A percentile compares a stretch with the other conserved stretches of the same genome.
These are phyloP conservation scores for Heterodera schachtii DNA, from an alignment of 1,140 invertebrate species.

Conservation along the genomic window DNA sequence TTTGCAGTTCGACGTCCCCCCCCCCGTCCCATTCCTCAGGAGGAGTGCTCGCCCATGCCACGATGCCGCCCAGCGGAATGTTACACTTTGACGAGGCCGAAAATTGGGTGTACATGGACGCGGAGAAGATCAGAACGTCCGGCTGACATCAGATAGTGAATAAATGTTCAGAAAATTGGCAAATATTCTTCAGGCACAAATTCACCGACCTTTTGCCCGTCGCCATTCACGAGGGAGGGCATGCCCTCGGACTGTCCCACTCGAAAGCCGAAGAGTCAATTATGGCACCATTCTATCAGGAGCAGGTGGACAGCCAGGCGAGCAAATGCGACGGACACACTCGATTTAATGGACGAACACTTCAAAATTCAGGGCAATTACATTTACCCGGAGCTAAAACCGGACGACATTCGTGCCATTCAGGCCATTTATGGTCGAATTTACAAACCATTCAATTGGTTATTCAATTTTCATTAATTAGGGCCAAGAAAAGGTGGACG, in stretches of 20 bases:
- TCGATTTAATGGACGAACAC: neutral
- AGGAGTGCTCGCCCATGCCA: constrained; percentile 62
- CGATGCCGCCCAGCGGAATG: constrained; percentile 60
- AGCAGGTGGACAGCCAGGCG: constrained; percentile 37
- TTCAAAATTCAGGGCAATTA: neutral
- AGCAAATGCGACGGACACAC: neutral
- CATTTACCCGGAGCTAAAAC: constrained; percentile 1
- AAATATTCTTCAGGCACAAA: neutral
- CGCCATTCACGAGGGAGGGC: constrained; percentile 62
- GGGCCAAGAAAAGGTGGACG: neutral
- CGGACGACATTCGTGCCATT: constrained; percentile 33
- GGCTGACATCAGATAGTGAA: neutral
- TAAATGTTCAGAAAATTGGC: neutral
- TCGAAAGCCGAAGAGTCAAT: constrained; percentile 59
- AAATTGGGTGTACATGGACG: constrained; percentile 60
- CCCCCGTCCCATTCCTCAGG: constrained; percentile 35
- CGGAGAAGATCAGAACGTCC: constrained; percentile 51
- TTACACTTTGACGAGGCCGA: constrained; percentile 62
- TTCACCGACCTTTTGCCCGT: constrained; percentile 32
- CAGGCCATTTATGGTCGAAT: constrained; percentile 32
- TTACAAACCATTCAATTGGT: neutral
- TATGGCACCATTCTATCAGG: constrained; percentile 64
- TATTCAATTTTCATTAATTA: neutral
- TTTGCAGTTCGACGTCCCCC: neutral
- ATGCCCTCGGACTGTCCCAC: constrained; percentile 55